Evolutionary conservation across 37 sponge, comb jelly and placozoan species (phyloP), one percentile per base, ranked within the genome.

Genomic region (Bolinopsis microptera): DNA sequence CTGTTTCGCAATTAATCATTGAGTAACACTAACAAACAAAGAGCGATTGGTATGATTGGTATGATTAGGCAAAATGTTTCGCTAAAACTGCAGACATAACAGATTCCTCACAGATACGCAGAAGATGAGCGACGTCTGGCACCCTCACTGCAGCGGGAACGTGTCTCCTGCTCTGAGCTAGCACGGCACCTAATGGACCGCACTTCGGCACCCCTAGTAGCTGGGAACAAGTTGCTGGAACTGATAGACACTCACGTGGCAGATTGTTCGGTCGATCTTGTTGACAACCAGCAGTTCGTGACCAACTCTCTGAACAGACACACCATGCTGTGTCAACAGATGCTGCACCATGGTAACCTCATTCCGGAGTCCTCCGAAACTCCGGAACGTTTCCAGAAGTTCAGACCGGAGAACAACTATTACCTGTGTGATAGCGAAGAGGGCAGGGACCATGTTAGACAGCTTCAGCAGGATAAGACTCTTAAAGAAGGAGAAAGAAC

Each of bases 341-440:
- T 77, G 80, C 80, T 77, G 8, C 27, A 32, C 32, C 80, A 77
- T 77, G 80, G 80, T 16, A 1, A 77, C 37, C 35, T 77, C 9
- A 32, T 77, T 0, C 80, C 80, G 32, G 35, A 32, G 35, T 21
- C 27, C 28, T 8, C 37, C 3, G 35, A 32, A 1, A 35, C 27
- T 32, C 80, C 80, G 35, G 80, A 77, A 18, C 27, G 80, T 8
- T 35, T 32, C 32, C 80, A 77, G 80, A 77, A 77, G 35, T 77
- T 77, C 80, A 16, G 33, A 33, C 35, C 35, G 9, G 61, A 48
- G 61, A 48, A 48, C 61, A 48, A 48, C 9, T 48, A 48, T 13
- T 48, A 18, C 61, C 61, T 48, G 61, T 48, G 61, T 13, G 61
- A 48, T 48, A 48, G 61, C 13, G 61, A 48, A 13, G 13, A 5